Percentiles rank a stretch among this genome's conserved stretches.
These are phyloP conservation scores for Manis crassicaudata DNA, from an alignment of 2,797 vertebrate genomes.

Conservation along the genomic window DNA sequence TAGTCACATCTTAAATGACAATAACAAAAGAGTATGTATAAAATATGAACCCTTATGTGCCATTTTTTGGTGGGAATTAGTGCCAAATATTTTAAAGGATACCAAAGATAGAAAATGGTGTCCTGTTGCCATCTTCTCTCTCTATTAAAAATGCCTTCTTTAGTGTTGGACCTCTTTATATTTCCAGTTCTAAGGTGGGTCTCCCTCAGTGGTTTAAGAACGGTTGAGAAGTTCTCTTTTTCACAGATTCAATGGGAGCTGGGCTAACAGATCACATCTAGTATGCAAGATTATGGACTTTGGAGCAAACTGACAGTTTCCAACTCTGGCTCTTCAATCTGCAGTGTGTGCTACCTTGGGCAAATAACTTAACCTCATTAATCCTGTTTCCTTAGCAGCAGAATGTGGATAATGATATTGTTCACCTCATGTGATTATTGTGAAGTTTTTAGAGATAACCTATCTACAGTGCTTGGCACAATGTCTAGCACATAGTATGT, in stretches of 20 bases:
- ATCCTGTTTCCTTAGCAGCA: not conserved
- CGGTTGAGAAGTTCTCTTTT: not conserved
- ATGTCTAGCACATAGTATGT: not conserved
- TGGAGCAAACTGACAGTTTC: not conserved
- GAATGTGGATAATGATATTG: not conserved
- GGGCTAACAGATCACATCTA: not conserved
- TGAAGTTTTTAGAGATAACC: conserved; percentile 6
- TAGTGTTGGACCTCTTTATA: not conserved
- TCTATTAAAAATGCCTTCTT: conserved; percentile 41
- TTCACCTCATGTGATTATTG: not conserved
- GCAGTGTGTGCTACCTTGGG: not conserved
- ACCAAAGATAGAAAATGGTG: not conserved
- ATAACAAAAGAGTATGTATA: not conserved
- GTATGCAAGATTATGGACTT: not conserved
- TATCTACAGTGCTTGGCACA: not conserved
- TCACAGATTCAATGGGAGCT: not conserved
- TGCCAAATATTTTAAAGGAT: not conserved
- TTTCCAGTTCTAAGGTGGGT: not conserved
- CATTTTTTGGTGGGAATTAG: not conserved
- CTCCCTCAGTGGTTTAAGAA: not conserved
- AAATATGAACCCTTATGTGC: not conserved
- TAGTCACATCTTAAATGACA: not conserved
- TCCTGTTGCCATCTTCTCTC: not conserved
- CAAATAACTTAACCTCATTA: conserved; percentile 19
- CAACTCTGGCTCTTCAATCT: not conserved